phyloP scores from a whole-genome alignment of 37 sponge, comb jelly and placozoan species.

The Tethya wilhelma region DNA sequence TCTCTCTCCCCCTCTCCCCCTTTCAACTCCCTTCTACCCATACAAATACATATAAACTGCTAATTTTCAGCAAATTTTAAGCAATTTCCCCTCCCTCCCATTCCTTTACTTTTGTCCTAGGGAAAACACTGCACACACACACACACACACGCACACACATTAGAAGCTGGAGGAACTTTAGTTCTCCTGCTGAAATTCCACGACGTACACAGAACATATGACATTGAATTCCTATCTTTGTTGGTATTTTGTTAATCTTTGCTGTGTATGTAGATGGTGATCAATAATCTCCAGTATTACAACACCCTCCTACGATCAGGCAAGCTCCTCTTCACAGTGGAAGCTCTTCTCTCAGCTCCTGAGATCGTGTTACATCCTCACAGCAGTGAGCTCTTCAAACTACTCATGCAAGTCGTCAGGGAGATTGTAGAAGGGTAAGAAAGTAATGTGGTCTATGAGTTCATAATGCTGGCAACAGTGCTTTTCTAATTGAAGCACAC shows the following conservation, averaged over 20 bases:
- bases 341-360: conserved; percentile 90
- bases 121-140: too few species aligned
- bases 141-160: too few species aligned
- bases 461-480: neutral
- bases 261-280: conserved; percentile 93
- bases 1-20: neutral
- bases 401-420: conserved; percentile 55
- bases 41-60: too few species aligned
- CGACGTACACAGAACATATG: too few species aligned
- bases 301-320: conserved; percentile 62
- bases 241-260: too few species aligned
- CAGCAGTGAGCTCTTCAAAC: conserved; percentile 88
- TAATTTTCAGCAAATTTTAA: too few species aligned
- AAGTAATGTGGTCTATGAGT: neutral
- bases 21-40: too few species aligned
- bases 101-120: too few species aligned
- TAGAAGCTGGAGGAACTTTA: too few species aligned
- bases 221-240: too few species aligned
- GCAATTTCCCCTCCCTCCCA: too few species aligned
- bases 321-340: conserved; percentile 86
- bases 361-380: conserved; percentile 94
- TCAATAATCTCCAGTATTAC: conserved; percentile 74
- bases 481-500: neutral
- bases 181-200: too few species aligned
- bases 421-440: conserved; percentile 81